Base-by-base conservation (phyloP, 2,797 vertebrate genomes). In the Megaceryle alcyon region DNA sequence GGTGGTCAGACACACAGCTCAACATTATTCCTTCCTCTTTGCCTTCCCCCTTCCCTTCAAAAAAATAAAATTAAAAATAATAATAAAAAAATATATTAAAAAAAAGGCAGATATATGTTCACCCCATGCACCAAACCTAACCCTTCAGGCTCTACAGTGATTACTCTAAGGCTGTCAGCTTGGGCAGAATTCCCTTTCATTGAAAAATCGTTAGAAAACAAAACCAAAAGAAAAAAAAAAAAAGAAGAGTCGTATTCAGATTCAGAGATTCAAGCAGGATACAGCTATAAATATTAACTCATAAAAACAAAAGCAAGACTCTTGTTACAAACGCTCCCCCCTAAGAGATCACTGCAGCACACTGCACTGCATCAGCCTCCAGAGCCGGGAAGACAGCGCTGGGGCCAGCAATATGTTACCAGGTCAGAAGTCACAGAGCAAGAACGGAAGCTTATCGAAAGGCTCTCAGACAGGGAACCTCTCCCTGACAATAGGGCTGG, bases 401-500 rank as follows among this genome's bases (percentile, higher is more conserved):
- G 68, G 0, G 0, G 89, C 64, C 53, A n/a, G 48, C 2, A 41
- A 33, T 43, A 76, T 0, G 3, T 41, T 59, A 88, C 82, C 85
- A 90, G 73, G 48, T 69, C 80, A 88, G 65, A 11, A 87, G 15
- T 31, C 61, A 76, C 3, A 9, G 73, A 87, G 57, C 76, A 88
- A 93, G 35, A 76, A 39, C n/a, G 7, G 54, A 91, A 91, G 39
- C 54, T 75, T 29, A 94, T 82, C 61, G 71, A 72, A 72, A 59
- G 4, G 6, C 37, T 78, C 60, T 53, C 6, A 10, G 31, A 73
- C 39, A 65, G 25, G 28, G 7, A 82, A 53, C 22, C 25, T 63
- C 41, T 6, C 82, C 75, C n/a, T 63, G 17, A 69, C 54, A 82
- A 26, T 0, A 41, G 35, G 26, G 29, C 33, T 78, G 54, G 75